Evolutionary conservation across 1,140 invertebrate genomes (phyloP).

Genomic region (Drosophila pachea): DNA sequence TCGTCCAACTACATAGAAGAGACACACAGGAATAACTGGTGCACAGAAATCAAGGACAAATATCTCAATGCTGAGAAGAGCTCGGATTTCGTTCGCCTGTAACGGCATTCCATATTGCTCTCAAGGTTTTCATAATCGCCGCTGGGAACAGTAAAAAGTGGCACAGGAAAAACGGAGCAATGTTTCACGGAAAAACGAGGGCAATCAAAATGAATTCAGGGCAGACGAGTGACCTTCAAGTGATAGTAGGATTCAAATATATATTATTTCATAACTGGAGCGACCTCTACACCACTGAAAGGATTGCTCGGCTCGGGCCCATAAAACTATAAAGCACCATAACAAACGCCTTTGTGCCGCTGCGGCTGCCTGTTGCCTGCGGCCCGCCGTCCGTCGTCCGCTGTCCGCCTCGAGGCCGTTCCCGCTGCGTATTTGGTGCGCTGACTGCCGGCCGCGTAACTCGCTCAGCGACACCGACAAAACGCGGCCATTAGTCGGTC

Average conservation of each 20-base stretch:
- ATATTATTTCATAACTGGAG: slow-evolving; percentile 73
- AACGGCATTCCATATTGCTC: slow-evolving; percentile 30
- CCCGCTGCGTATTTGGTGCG: slow-evolving; percentile 71
- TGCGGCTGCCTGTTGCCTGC: slow-evolving; percentile 35
- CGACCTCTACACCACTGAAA: slow-evolving; percentile 41
- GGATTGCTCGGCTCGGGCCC: slow-evolving; percentile 44
- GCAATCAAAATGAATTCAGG: slow-evolving; percentile 61
- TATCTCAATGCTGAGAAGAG: slow-evolving; percentile 41
- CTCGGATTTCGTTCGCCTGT: slow-evolving; percentile 39
- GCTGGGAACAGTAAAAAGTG: slow-evolving; percentile 41
- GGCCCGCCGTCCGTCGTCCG: neutral
- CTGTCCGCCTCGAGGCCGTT: slow-evolving; percentile 54
- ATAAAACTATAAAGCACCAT: slow-evolving; percentile 77
- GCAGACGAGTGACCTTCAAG: slow-evolving; percentile 57
- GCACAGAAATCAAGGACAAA: slow-evolving; percentile 22
- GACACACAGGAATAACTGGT: slow-evolving; percentile 4
- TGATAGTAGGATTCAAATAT: slow-evolving; percentile 60
- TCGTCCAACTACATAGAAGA: slow-evolving; percentile 1
- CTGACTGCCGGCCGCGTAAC: slow-evolving; percentile 46
- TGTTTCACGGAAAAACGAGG: slow-evolving; percentile 63
- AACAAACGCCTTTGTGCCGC: slow-evolving; percentile 69
- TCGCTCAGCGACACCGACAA: slow-evolving; percentile 28
- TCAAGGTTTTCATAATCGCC: slow-evolving; percentile 61
- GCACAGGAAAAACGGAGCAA: slow-evolving; percentile 17
- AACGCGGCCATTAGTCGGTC: slow-evolving; percentile 19